phyloP scores from a whole-genome alignment of 2,888 invertebrate species.

The Imbricaverruca yamaguchii region DNA sequence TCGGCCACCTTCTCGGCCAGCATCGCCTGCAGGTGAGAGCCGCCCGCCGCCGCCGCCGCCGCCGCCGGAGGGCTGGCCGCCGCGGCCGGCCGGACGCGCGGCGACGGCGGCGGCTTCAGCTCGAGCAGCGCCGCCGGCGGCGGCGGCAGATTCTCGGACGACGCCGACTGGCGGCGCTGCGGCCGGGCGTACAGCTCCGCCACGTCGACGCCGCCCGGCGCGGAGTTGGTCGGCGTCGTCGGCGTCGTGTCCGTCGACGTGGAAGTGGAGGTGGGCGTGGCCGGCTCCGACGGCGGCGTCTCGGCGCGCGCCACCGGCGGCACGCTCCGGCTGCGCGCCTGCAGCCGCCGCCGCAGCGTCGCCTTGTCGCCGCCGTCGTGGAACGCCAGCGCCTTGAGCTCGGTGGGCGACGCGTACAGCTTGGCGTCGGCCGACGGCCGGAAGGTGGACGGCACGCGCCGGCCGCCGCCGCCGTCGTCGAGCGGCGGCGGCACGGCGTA shows the following conservation, averaged over 20 bases:
- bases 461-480: conserved; percentile 32
- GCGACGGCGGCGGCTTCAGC: conserved; percentile 13
- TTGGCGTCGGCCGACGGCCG: conserved; percentile 77
- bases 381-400: conserved; percentile 62
- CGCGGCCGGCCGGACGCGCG: background rate
- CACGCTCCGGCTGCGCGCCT: background rate
- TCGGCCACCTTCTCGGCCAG: conserved; percentile 37
- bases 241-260: background rate
- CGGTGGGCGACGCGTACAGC: conserved; percentile 81
- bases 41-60: conserved; percentile 6
- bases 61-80: background rate
- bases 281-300: background rate
- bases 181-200: background rate
- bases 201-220: background rate
- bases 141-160: background rate
- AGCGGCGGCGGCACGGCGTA: conserved; percentile 21
- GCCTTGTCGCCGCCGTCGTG: conserved; percentile 31
- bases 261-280: background rate
- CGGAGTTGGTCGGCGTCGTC: conserved; percentile 2
- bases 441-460: conserved; percentile 62
- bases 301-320: background rate
- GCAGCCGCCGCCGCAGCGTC: conserved; percentile 3
- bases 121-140: background rate
- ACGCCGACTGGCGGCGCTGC: background rate
- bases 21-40: conserved; percentile 34